Conservation (phyloP, 2,113 vertebrate genomes). For the Heterochromis multidens region DNA sequence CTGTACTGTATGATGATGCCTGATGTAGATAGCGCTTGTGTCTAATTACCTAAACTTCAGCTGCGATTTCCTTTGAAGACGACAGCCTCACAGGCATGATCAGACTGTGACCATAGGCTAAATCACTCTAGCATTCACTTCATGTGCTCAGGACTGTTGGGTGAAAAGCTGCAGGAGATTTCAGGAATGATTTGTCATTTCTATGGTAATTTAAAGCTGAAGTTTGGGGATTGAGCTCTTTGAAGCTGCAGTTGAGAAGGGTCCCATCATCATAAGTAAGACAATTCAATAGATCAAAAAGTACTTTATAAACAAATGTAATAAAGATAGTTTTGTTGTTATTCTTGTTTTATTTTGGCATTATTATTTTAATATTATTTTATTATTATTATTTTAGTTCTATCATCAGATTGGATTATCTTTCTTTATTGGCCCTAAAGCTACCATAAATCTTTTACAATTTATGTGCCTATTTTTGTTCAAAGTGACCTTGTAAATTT, state of each 20-base stretch:
- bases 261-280: background rate
- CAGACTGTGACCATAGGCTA: slow-evolving; percentile 46
- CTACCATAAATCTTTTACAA: background rate
- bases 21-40: slow-evolving; percentile 50
- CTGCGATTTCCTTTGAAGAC: slow-evolving; percentile 63
- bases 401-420: background rate
- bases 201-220: slow-evolving; percentile 48
- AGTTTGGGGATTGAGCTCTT: slow-evolving; percentile 41
- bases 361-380: background rate
- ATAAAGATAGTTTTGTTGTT: background rate
- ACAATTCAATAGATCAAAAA: slow-evolving; percentile 12
- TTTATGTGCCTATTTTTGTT: background rate
- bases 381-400: background rate
- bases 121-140: slow-evolving; percentile 48
- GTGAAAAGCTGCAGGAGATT: slow-evolving; percentile 49
- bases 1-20: slow-evolving; percentile 39
- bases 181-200: slow-evolving; percentile 55
- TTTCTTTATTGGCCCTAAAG: background rate
- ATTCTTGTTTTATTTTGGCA: background rate
- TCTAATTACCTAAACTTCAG: slow-evolving; percentile 69
- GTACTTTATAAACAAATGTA: background rate
- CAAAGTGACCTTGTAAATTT: background rate
- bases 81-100: slow-evolving; percentile 50
- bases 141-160: slow-evolving; percentile 25
- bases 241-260: slow-evolving; percentile 31